Percentiles rank a stretch among this genome's conserved stretches.
Evolutionary conservation across 2,888 invertebrate genomes (phyloP).

Genomic region (Drosophila peninsularis): DNA sequence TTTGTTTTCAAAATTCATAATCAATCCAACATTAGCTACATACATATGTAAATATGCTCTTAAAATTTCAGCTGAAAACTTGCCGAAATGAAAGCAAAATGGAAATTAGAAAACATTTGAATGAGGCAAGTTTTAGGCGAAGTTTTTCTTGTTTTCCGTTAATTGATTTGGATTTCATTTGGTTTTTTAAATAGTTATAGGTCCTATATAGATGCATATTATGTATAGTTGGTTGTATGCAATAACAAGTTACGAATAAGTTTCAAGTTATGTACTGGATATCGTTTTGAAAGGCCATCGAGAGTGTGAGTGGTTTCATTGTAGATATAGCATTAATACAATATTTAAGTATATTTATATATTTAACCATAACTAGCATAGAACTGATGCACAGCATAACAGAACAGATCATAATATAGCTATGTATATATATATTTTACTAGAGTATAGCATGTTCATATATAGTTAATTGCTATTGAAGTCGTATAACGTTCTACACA

Average conservation of each 20-base stretch:
- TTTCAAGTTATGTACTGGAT: constrained; percentile 50
- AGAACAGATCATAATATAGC: constrained; percentile 42
- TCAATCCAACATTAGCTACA: constrained; percentile 77
- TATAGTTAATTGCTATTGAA: constrained; percentile 33
- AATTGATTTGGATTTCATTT: constrained; percentile 8
- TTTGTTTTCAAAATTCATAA: constrained; percentile 46
- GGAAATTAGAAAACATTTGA: not conserved
- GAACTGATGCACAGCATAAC: constrained; percentile 71
- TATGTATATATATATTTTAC: constrained; percentile 8
- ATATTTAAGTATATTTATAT: constrained; percentile 22
- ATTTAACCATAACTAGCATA: constrained; percentile 63
- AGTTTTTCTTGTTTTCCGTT: constrained; percentile 3
- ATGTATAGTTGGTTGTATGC: constrained; percentile 54
- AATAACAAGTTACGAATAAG: constrained; percentile 74
- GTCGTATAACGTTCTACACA: constrained; percentile 25
- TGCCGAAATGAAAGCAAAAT: not conserved
- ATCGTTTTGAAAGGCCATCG: constrained; percentile 72
- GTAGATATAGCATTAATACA: constrained; percentile 44
- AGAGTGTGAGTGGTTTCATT: constrained; percentile 55
- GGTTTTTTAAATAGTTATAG: constrained; percentile 29
- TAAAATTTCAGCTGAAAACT: constrained; percentile 22
- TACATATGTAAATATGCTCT: constrained; percentile 60
- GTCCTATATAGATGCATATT: constrained; percentile 51
- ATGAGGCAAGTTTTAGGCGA: constrained; percentile 15
- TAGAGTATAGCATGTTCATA: constrained; percentile 23